Conservation (phyloP, 2,113 vertebrate species). For the Chroicocephalus ridibundus region DNA sequence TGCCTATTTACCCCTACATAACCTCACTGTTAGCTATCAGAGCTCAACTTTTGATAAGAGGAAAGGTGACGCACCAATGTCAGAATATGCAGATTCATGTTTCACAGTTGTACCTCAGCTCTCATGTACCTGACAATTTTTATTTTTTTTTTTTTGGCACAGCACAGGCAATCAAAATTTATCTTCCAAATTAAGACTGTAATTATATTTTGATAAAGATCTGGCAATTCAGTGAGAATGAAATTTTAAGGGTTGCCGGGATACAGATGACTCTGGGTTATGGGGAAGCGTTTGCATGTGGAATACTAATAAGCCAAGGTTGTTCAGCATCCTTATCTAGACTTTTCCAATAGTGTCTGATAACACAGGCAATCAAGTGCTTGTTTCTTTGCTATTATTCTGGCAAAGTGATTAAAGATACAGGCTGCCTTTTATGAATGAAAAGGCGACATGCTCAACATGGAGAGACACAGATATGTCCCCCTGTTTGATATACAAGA, state of each 20-base stretch:
- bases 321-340: constrained; percentile 78
- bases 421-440: constrained; percentile 74
- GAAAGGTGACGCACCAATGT: background rate
- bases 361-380: constrained; percentile 73
- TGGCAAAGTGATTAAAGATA: constrained; percentile 72
- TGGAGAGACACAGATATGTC: constrained; percentile 26
- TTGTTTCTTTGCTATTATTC: constrained; percentile 76
- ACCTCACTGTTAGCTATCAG: background rate
- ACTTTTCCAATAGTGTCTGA: constrained; percentile 73
- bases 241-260: constrained; percentile 89
- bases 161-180: constrained; percentile 76
- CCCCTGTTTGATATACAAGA: background rate
- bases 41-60: background rate
- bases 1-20: background rate
- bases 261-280: constrained; percentile 86
- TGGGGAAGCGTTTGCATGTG: constrained; percentile 77
- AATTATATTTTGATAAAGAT: constrained; percentile 88
- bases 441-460: constrained; percentile 38
- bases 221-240: constrained; percentile 83
- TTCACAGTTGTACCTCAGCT: constrained; percentile 54
- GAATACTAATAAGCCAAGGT: constrained; percentile 81
- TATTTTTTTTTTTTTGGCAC: constrained; percentile 65
- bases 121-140: constrained; percentile 53
- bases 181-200: constrained; percentile 83
- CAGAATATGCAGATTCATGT: constrained; percentile 29